Conservation (phyloP, 2,888 invertebrate species). For the Eugnorisma glareosa region DNA sequence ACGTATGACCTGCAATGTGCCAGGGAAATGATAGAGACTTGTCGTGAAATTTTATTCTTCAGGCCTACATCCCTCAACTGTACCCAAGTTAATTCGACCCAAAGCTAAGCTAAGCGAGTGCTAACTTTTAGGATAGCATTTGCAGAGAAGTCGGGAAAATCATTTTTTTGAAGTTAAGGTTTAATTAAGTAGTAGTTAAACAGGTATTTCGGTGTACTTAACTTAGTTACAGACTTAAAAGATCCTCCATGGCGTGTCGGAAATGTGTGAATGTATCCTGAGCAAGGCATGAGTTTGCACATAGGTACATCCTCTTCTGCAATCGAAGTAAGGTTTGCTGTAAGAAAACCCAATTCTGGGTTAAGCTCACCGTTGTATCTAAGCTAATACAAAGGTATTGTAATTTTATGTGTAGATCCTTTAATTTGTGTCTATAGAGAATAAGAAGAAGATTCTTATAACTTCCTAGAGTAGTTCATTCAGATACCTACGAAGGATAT, state of each 20-base stretch:
- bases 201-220: background rate
- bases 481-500: background rate
- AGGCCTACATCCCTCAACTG: background rate
- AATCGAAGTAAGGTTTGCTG: no score
- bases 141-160: background rate
- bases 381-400: no score
- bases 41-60: background rate
- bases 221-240: background rate
- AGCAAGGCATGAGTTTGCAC: background rate
- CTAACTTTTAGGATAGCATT: background rate
- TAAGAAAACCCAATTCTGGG: no score
- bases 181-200: background rate
- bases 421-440: no score
- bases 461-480: background rate
- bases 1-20: background rate
- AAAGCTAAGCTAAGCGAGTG: background rate
- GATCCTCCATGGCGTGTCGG: background rate
- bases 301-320: no score
- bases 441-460: background rate
- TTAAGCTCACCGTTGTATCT: no score
- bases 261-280: background rate
- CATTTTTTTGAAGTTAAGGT: background rate
- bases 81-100: background rate
- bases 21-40: background rate
- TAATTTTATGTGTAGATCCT: no score